phyloP scores from a whole-genome alignment of 2,797 vertebrate genomes.

The Urocyon cinereoargenteus region DNA sequence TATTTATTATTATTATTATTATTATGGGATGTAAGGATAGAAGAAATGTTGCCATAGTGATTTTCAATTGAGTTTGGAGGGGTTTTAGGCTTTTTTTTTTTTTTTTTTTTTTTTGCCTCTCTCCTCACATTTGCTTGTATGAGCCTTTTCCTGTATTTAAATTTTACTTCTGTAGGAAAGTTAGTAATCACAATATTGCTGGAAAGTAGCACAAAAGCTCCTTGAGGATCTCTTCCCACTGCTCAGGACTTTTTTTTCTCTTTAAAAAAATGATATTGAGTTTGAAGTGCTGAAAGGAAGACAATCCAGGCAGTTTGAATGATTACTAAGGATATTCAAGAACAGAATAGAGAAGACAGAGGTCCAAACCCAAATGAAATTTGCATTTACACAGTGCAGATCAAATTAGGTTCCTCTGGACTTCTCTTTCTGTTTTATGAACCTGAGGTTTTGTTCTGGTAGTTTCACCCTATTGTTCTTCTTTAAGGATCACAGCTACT shows the following conservation, averaged over 20 bases:
- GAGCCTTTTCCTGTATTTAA: neutral
- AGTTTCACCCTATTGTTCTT: neutral
- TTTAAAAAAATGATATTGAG: neutral
- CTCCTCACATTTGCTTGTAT: neutral
- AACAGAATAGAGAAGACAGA: neutral
- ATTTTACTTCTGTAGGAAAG: neutral
- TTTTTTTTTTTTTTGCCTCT: neutral
- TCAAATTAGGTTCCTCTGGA: neutral
- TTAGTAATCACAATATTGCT: neutral
- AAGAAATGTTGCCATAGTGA: neutral
- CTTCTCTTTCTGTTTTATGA: neutral
- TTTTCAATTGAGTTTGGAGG: neutral
- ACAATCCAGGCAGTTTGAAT: neutral
- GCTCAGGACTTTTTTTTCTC: neutral
- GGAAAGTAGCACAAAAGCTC: neutral
- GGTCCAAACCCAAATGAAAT: conserved; percentile 30
- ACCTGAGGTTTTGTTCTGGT: neutral
- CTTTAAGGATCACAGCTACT: neutral
- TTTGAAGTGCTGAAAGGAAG: neutral
- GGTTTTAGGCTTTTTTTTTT: neutral
- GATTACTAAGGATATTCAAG: neutral
- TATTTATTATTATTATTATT: neutral
- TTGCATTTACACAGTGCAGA: neutral
- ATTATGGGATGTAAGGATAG: neutral
- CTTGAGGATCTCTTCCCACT: neutral